Evolutionary conservation across 2,888 invertebrate genomes (phyloP), one percentile per base, ranked within the genome.

Genomic region (Cyclophora punctaria): DNA sequence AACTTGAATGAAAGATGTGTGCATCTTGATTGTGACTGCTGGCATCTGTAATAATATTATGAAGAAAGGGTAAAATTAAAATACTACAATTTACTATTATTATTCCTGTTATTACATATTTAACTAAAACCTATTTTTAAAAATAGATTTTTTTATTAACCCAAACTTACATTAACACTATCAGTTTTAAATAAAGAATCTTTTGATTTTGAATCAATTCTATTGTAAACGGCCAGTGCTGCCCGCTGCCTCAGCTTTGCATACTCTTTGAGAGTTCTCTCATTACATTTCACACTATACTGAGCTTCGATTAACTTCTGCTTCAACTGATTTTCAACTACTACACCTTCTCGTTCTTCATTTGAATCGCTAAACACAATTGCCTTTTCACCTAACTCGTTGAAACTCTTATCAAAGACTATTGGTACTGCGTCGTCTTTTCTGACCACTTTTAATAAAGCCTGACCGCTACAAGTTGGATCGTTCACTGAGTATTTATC

Each of bases 371-470:
- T n/a, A 5, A 4, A 5, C 3, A 34, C 7, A 35, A 48, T 64
- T 37, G 63, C 53, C 53, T 56, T 54, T 3, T 69, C 68, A 20
- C 63, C 66, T 5, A 73, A 52, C 33, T 60, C 65, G 40, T 74
- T 58, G 51, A 82, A 81, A 51, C 80, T 73, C n/a, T 80, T 76
- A 67, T 86, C 80, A 62, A 79, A 79, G n/a, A 72, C 56, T 4
- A 83, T 49, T 6, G 85, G 83, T 2, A 80, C 69, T 2, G 78
- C 78, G 58, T 84, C 83, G 59, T 77, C 76, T 45, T 66, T 75
- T 40, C 53, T 52, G 7, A 69, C 57, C 3, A 87, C 63, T 67
- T 73, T 78, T 7, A 88, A 59, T 47, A 44, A 60, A 2, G 71
- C 66, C 49, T 71, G 63, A 1, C 87, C 87, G 42, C 50, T 67